These are phyloP conservation scores for Hylomyscus alleni DNA, from an alignment of 2,797 vertebrate genomes.

Conservation along the genomic window DNA sequence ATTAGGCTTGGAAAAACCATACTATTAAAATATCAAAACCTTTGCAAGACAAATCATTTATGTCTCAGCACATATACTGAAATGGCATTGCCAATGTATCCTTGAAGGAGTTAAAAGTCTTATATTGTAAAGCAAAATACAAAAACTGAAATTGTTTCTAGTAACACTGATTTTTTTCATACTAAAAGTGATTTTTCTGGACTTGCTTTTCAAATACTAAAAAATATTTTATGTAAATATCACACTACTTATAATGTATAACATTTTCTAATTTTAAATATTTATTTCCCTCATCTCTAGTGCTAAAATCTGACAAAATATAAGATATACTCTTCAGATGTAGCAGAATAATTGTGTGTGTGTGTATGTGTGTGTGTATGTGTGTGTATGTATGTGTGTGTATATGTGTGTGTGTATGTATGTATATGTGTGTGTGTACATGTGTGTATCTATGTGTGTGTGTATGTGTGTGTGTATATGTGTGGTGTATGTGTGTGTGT, in stretches of 20 bases:
- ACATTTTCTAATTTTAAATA: background rate
- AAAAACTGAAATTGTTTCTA: background rate
- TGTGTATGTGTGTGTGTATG: too few relatives aligned
- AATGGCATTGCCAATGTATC: background rate
- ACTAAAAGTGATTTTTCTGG: background rate
- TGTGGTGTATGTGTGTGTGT: background rate
- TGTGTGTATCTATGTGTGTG: background rate
- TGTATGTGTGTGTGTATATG: background rate
- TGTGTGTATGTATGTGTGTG: background rate
- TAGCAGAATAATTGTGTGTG: background rate
- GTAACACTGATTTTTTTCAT: background rate
- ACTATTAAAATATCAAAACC: constrained; percentile 59
- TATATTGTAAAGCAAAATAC: constrained; percentile 60
- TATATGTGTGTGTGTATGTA: background rate
- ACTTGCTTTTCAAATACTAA: constrained; percentile 39
- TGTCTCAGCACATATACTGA: background rate
- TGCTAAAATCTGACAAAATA: constrained; percentile 10
- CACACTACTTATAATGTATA: background rate
- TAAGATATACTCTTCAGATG: background rate
- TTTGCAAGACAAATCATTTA: constrained; percentile 34
- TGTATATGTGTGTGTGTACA: too few relatives aligned
- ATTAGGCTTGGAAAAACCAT: constrained; percentile 60
- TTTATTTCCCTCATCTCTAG: constrained; percentile 3
- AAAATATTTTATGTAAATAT: constrained; percentile 25
- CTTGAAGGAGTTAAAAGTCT: background rate